Evolutionary conservation across 2,113 vertebrate species (phyloP).

Genomic region (Sapayoa aenigma): DNA sequence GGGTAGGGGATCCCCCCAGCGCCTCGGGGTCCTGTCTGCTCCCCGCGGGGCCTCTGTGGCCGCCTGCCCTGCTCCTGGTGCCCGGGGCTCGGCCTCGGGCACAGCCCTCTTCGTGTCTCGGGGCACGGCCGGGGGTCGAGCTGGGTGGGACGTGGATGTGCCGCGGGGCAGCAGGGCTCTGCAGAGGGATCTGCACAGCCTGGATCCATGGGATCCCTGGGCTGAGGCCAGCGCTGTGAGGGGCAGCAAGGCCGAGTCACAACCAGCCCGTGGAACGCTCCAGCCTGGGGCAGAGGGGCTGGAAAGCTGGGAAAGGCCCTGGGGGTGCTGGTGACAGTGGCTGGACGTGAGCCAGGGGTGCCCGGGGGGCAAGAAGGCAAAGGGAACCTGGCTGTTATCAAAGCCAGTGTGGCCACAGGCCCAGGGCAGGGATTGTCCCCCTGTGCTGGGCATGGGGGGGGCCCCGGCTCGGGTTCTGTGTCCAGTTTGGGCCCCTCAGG

Average conservation of each 20-base stretch:
- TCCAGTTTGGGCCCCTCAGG: background rate
- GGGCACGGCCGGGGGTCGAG: too few relatives aligned
- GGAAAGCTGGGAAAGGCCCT: background rate
- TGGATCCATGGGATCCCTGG: background rate
- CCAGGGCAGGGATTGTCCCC: background rate
- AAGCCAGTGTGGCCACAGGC: background rate
- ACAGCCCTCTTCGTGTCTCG: too few relatives aligned
- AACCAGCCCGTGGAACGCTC: fast-evolving
- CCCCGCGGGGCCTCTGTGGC: too few relatives aligned
- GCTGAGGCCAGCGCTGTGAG: background rate
- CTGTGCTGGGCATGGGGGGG: background rate
- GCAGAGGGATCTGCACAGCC: background rate
- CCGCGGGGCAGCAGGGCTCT: background rate
- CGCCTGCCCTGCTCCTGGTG: too few relatives aligned
- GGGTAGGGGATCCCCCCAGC: constrained; percentile 56
- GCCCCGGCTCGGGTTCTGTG: background rate
- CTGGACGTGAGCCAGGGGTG: background rate
- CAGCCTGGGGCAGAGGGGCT: background rate
- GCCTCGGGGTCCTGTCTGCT: too few relatives aligned
- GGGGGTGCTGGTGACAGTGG: background rate
- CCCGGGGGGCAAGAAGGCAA: background rate
- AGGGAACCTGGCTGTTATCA: too few relatives aligned
- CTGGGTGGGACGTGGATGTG: background rate
- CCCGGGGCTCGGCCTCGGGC: too few relatives aligned
- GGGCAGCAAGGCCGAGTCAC: background rate